Percentiles rank a stretch among this genome's conserved stretches.
Conservation (phyloP, 2,113 vertebrate genomes). For the Mustela nigripes region DNA sequence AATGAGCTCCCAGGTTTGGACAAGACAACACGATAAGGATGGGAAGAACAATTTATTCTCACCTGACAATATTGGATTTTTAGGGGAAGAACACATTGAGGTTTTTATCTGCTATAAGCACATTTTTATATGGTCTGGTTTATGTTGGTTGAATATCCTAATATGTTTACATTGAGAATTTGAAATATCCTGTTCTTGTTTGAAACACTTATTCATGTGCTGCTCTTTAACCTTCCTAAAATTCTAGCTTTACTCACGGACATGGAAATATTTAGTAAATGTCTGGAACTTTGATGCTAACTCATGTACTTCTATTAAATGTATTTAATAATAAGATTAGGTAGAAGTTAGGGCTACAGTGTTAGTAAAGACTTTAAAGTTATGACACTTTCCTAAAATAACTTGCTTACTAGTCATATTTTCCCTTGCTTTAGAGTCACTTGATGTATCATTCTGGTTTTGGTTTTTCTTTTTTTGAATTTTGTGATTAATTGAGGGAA, state of each 20-base stretch:
- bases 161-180: conserved; percentile 52
- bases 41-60: conserved; percentile 59
- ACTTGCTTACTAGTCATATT: not conserved
- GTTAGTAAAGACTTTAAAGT: conserved; percentile 50
- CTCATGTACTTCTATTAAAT: not conserved
- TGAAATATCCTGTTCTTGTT: conserved; percentile 68
- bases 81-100: conserved; percentile 4
- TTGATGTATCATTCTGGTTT: not conserved
- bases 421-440: conserved; percentile 43
- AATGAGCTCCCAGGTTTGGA: conserved; percentile 32
- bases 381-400: conserved; percentile 46
- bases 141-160: conserved; percentile 35
- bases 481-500: conserved; percentile 50
- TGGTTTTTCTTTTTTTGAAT: not conserved
- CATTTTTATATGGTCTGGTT: conserved; percentile 54
- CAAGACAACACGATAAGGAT: conserved; percentile 9
- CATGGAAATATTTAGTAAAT: conserved; percentile 55
- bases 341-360: not conserved
- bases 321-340: conserved; percentile 21
- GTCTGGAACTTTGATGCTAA: not conserved
- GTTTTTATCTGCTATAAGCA: conserved; percentile 25
- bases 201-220: conserved; percentile 22
- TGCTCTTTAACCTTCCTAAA: not conserved
- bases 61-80: conserved; percentile 11
- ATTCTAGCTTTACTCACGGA: conserved; percentile 25